These are phyloP conservation scores for Diploptera punctata DNA, from an alignment of 2,888 invertebrate genomes.

Conservation along the genomic window DNA sequence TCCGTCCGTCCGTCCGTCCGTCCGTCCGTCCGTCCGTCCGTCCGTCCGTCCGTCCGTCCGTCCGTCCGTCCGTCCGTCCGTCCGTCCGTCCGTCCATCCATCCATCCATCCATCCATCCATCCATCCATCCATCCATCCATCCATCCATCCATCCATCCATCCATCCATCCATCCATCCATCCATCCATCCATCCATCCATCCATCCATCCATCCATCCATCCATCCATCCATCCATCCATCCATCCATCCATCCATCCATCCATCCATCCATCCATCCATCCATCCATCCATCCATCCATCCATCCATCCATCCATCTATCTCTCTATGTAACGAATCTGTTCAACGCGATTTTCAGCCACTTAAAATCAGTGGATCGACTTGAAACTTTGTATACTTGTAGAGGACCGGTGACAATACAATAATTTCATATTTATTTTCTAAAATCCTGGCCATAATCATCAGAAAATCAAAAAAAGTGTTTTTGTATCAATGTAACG, in stretches of 20 bases:
- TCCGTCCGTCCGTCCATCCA: background rate
- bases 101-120: background rate
- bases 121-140: background rate
- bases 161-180: background rate
- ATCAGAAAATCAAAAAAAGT: too few relatives aligned
- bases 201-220: background rate
- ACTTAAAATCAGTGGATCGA: too few relatives aligned
- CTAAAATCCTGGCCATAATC: too few relatives aligned
- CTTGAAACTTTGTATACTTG: too few relatives aligned
- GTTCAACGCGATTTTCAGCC: too few relatives aligned
- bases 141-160: background rate
- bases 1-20: background rate
- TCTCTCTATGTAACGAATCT: background rate
- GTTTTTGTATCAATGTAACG: too few relatives aligned
- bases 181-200: background rate
- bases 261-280: background rate
- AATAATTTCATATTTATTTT: too few relatives aligned
- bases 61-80: background rate
- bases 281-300: background rate
- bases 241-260: background rate
- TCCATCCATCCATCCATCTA: too few relatives aligned
- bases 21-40: background rate
- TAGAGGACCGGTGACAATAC: too few relatives aligned
- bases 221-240: background rate
- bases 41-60: background rate